Base-by-base conservation (phyloP, 2,113 vertebrate species). In the Notothenia coriiceps region DNA sequence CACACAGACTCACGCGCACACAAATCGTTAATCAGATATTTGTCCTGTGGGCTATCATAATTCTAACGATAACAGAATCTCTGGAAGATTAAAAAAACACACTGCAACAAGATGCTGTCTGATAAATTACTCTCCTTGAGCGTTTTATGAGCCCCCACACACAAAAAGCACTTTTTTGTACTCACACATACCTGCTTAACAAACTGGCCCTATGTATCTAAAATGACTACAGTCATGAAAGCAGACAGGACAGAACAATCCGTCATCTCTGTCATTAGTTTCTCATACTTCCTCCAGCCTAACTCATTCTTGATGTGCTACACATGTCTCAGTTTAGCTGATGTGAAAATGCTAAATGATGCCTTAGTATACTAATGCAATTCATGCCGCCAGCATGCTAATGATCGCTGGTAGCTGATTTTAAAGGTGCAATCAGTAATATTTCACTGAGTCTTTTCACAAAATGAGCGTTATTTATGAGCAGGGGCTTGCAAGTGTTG, bases 11-110 rank as follows among this genome's bases (percentile, higher is more conserved):
- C 0, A 10, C 54, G 15, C 59, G 46, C 70, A 56, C 76, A 73
- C 50, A n/a, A 75, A 86, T 73, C 80, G 74, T 87, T 83, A 86
- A 88, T 91, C 92, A 88, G 70, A 79, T 83, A 73, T 86, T 86
- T 86, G 77, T 86, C 90, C 85, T 66, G 83, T 64, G 79, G 54
- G 73, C 73, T 65, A 74, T 89, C 80, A 63, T 89, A 79, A 88
- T 66, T 89, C 67, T 65, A 81, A 88, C 29, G 43, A 83, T 76
- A 86, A 89, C 85, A 77, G 50, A 84, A 81, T 87, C 66, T 78
- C 25, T 4, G 43, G 63, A 59, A 84, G 71, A 80, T 85, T 62
- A 65, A 86, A 89, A 73, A 65, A 46, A 71, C 50, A 67, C 40
- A 70, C 61, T 46, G 69, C 68, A 80, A 80, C 47, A 82, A 75